Evolutionary conservation across 2,888 invertebrate species (phyloP), one percentile per base, ranked within the genome.

Genomic region (Chalcosyrphus nemorum): DNA sequence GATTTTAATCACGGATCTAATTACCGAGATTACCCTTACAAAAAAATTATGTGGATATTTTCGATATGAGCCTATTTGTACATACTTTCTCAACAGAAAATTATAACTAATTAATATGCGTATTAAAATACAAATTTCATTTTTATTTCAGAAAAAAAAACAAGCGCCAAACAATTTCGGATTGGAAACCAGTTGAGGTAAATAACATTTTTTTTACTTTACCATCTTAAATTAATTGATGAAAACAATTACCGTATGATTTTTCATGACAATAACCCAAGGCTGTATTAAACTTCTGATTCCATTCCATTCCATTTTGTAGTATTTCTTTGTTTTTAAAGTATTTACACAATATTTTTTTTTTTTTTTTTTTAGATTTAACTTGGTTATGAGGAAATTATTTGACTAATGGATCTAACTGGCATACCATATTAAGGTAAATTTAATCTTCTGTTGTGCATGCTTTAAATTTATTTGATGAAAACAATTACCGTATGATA

Each of bases 1-100:
- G 86, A 87, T 86, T 87, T 84, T 85, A 85, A 80, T 50, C 15
- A 86, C 86, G 88, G 88, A 88, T 88, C 87, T 88, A 88, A 88
- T 88, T 88, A 17, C 88, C 86, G 86, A 88, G 86, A 56, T 65
- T 56, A 59, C 76, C 87, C 76, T 86, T 78, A 82, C 75, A 81
- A 68, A 71, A 68, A 71, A 15, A 32, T 3, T 32, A 15, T 76
- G 76, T 76, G 17, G 76, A 35, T 27, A 68, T 52, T 32, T 7
- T 21, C 2, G 0, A n/a, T 59, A 45, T 76, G 68, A 76, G 76
- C 29, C n/a, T 7, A 32, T 32, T 15, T 35, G 17, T 3, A 43
- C 1, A 41, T 11, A 9, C 5, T 2, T n/a, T 15, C 17, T 4
- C 2, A 47, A 3, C 4, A 17, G 4, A 19, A 38, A 24, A 24